Conservation (phyloP, 1,140 invertebrate species). For the Diploscapter pachys region DNA sequence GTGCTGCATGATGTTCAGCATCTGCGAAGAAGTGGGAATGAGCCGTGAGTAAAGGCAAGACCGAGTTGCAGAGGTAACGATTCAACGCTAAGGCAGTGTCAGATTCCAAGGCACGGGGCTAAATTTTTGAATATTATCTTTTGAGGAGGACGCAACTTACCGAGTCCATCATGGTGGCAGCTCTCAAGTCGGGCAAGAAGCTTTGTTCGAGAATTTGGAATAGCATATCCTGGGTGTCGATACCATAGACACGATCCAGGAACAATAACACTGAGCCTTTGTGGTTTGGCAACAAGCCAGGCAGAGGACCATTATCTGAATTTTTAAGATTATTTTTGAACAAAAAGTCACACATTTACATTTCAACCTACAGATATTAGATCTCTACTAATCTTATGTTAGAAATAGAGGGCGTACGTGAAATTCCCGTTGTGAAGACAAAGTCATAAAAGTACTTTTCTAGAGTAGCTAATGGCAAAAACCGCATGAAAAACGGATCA, state of each 20-base stretch:
- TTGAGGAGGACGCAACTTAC: conserved; percentile 45
- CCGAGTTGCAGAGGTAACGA: conserved; percentile 96
- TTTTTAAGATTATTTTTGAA: not conserved
- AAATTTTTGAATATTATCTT: conserved; percentile 38
- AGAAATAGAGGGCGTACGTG: too few relatives aligned
- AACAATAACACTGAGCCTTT: conserved; percentile 96
- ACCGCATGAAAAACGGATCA: too few relatives aligned
- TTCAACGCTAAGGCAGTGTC: conserved; percentile 99
- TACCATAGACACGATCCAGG: conserved; percentile 95
- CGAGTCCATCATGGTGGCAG: conserved; percentile 91
- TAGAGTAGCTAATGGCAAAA: too few relatives aligned
- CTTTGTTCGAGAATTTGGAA: conserved; percentile 92
- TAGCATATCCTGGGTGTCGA: conserved; percentile 92
- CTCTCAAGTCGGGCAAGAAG: conserved; percentile 90
- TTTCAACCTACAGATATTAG: too few relatives aligned
- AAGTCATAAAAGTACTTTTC: too few relatives aligned
- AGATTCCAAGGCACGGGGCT: conserved; percentile 91
- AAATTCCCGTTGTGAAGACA: too few relatives aligned
- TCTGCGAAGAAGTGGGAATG: conserved; percentile 95
- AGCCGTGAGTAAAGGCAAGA: conserved; percentile 88
- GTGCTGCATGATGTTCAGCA: conserved; percentile 90
- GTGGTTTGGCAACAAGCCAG: conserved; percentile 88
- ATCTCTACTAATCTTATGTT: too few relatives aligned
- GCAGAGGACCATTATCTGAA: conserved; percentile 60
- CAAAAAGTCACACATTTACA: too few relatives aligned